Evolutionary conservation across 2,797 vertebrate species (phyloP), one percentile per base, ranked within the genome.

Genomic region (Malurus leucopterus): DNA sequence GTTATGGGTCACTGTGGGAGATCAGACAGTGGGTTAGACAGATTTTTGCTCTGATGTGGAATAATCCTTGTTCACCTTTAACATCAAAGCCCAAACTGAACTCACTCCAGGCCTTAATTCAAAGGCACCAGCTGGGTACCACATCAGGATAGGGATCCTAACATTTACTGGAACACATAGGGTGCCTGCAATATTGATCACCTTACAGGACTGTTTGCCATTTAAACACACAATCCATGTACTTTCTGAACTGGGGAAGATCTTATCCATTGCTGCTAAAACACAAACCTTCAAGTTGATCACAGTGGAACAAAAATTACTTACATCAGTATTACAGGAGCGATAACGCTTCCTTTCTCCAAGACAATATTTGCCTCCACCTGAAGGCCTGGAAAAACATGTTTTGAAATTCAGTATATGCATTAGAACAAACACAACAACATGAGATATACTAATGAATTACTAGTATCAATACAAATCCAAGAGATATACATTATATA

Each of bases 311-410:
- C 30, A 95, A 86, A 90, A 72, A 73, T 95, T 95, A 99, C 99
- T 99, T 97, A 99, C 99, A 84, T 99, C 98, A 8, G 98, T 99
- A 97, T 99, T 99, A 94, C 99, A 99, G 41, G 99, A 99, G 83
- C 99, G 98, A 96, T 99, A 99, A 38, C 98, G 98, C 86, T 99
- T 99, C 95, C 99, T 98, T 97, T 99, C 99, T 59, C 99, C 99
- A 62, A 99, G 99, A 95, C 99, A 99, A 43, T 99, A 99, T 96
- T 98, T 99, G 86, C 99, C 99, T 98, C 99, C 99, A 96, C 99
- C 98, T 79, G 98, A 98, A 73, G 99, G 99, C 94, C 99, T 99
- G 97, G 94, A 97, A 97, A 95, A 97, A 97, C 90, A 93, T 62
- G 61, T 91, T 82, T 92, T 59, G 29, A n/a, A 18, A 62, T 19